phyloP scores from a whole-genome alignment of 2,113 vertebrate genomes.

The Toxostoma redivivum region DNA sequence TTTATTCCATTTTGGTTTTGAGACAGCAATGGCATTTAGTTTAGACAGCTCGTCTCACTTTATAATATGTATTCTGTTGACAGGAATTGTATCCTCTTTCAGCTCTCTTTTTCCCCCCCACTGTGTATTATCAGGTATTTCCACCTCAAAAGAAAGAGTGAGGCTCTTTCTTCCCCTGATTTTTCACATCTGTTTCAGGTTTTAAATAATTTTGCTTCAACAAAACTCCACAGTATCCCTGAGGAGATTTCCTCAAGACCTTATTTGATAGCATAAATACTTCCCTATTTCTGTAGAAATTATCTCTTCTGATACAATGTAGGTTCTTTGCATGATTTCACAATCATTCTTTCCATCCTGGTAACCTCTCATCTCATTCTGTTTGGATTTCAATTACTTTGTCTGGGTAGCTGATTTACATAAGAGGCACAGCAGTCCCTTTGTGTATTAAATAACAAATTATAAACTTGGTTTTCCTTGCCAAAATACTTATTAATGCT shows the following conservation, averaged over 20 bases:
- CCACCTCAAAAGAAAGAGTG: neutral
- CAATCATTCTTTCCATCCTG: slow-evolving; percentile 19
- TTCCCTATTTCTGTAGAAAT: neutral
- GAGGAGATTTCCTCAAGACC: slow-evolving; percentile 21
- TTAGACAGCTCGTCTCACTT: neutral
- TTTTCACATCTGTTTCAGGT: slow-evolving; percentile 11
- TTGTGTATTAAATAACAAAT: slow-evolving; percentile 23
- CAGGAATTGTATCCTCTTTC: neutral
- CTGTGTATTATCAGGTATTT: neutral
- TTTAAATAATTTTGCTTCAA: neutral
- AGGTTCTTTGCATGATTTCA: slow-evolving; percentile 15
- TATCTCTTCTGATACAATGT: neutral
- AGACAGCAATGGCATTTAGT: neutral
- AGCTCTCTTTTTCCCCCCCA: fast-evolving
- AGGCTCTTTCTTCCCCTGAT: neutral
- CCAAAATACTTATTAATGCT: neutral
- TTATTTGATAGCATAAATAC: neutral
- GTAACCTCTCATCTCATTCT: slow-evolving; percentile 11
- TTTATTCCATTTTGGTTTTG: neutral
- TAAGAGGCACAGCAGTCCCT: neutral
- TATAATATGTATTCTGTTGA: neutral
- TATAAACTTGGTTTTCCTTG: neutral
- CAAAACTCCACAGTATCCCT: neutral
- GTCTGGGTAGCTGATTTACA: slow-evolving; percentile 13
- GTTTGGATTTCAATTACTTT: slow-evolving; percentile 16